Evolutionary conservation across 2,797 vertebrate species (phyloP).

Genomic region (Calcarius lapponicus): DNA sequence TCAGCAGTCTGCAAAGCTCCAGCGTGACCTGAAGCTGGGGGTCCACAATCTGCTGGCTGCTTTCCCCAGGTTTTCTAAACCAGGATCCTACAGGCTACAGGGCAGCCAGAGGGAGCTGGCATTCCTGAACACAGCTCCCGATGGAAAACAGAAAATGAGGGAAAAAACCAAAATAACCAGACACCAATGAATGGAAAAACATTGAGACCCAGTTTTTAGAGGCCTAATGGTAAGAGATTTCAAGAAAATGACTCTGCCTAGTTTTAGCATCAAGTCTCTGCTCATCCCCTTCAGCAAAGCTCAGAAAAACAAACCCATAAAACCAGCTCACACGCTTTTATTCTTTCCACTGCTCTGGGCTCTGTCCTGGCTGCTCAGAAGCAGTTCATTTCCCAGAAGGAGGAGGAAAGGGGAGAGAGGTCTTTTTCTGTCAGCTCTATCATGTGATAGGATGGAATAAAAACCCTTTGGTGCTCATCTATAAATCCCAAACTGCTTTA

Average conservation of each 20-base stretch:
- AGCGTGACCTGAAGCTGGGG: background rate
- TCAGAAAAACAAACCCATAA: slow-evolving; percentile 37
- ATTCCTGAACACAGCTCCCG: background rate
- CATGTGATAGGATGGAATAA: fast-evolving
- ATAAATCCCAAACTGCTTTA: background rate
- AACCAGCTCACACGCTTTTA: background rate
- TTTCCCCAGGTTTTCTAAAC: background rate
- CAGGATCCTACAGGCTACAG: fast-evolving
- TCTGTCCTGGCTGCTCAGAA: background rate
- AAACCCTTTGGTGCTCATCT: background rate
- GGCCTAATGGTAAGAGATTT: background rate
- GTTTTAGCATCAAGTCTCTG: slow-evolving; percentile 8
- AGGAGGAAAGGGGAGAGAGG: background rate
- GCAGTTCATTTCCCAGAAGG: background rate
- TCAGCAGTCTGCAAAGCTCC: background rate
- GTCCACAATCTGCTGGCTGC: background rate
- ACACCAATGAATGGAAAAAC: background rate
- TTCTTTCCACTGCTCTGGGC: background rate
- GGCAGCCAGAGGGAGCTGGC: background rate
- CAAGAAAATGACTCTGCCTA: background rate
- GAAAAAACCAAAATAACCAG: background rate
- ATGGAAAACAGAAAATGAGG: no score
- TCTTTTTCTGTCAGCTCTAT: fast-evolving
- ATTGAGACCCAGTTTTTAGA: background rate
- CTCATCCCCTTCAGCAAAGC: background rate